These are phyloP conservation scores for Cataglyphis rosenhaueri DNA, from an alignment of 2,888 invertebrate species.

Conservation along the genomic window DNA sequence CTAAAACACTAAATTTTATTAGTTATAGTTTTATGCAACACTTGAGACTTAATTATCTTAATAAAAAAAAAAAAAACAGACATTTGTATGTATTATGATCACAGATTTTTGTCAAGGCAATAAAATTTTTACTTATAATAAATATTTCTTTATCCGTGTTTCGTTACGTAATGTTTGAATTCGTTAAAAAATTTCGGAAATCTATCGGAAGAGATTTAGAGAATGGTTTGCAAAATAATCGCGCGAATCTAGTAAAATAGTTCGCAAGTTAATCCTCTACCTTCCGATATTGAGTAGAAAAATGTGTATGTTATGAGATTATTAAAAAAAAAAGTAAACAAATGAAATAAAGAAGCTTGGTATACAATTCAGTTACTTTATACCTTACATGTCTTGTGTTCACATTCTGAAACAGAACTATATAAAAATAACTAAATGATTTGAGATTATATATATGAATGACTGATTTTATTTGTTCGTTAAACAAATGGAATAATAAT, in stretches of 20 bases:
- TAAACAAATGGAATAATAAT: background rate
- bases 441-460: slow-evolving; percentile 7
- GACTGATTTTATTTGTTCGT: slow-evolving; percentile 15
- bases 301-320: background rate
- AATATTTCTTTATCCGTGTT: background rate
- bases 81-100: background rate
- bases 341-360: background rate
- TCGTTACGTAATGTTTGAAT: background rate
- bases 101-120: background rate
- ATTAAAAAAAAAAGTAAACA: background rate
- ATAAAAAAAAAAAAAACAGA: background rate
- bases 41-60: background rate
- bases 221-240: background rate
- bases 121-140: background rate
- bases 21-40: background rate
- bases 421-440: background rate
- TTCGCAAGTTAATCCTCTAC: background rate
- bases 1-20: background rate
- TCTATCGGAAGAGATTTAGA: background rate
- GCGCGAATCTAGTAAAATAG: background rate
- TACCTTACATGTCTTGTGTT: background rate
- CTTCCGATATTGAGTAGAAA: background rate
- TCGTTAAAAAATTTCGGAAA: background rate
- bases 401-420: background rate
- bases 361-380: background rate